A percentile compares a stretch with the other conserved stretches of the same genome.
These are phyloP conservation scores for Synchiropus splendidus DNA, from an alignment of 2,113 vertebrate species.

Conservation along the genomic window DNA sequence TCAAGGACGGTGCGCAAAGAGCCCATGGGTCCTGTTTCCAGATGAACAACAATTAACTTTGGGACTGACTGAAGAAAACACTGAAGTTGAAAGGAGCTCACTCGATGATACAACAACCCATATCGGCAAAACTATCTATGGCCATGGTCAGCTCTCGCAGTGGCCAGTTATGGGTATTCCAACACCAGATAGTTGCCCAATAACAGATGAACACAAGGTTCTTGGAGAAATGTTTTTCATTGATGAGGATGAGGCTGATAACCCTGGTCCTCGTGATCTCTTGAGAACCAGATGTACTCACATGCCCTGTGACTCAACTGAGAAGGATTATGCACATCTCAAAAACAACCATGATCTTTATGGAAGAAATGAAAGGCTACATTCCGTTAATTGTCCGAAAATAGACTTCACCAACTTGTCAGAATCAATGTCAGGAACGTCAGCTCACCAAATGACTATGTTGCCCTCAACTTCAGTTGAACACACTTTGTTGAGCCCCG, in stretches of 20 bases:
- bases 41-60: conserved; percentile 15
- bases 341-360: too few relatives aligned
- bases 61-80: conserved; percentile 30
- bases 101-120: conserved; percentile 16
- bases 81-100: conserved; percentile 13
- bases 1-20: conserved; percentile 6
- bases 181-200: conserved; percentile 2
- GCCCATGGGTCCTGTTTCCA: conserved; percentile 1
- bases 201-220: neutral
- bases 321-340: neutral
- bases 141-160: conserved; percentile 11
- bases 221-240: conserved; percentile 37
- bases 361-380: too few relatives aligned
- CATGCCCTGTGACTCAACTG: conserved; percentile 47
- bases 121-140: conserved; percentile 4
- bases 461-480: conserved; percentile 8
- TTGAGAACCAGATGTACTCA: conserved; percentile 1
- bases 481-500: conserved; percentile 8
- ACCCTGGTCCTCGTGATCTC: conserved; percentile 9
- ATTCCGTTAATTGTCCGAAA: too few relatives aligned
- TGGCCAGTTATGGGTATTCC: conserved; percentile 5
- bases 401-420: conserved; percentile 9
- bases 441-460: conserved; percentile 4
- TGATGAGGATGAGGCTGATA: conserved; percentile 34
- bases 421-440: conserved; percentile 1